Base-by-base conservation (phyloP, 2,888 invertebrate genomes). In the Phaedon cochleariae region DNA sequence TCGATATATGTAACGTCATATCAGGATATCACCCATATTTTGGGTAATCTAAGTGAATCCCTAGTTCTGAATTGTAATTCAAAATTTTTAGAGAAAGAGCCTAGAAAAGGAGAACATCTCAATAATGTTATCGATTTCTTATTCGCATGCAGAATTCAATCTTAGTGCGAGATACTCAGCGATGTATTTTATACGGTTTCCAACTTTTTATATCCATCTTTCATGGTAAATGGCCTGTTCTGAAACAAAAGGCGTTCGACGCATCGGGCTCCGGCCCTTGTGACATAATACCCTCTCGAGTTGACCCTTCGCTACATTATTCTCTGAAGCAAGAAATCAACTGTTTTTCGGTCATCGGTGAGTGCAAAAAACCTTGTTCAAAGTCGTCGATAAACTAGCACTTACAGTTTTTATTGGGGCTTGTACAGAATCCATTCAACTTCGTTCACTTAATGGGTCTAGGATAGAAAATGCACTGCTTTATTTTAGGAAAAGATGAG, bases 201-300 rank as follows among this genome's bases (percentile, higher is more conserved):
- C 41, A 41, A 41, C 1, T n/a, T 41, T 41, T 41, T 15, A 41
- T 41, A 15, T 41, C 15, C 41, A 15, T 41, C 41, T 41, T 6
- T 41, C 41, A 41, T 12, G 41, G 41, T n/a, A 15, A 41, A 41
- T 41, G 41, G 15, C 15, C 15, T 41, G 41, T 41, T 41, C 41
- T 41, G 41, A 41, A 41, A 41, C 41, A 41, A 41, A 41, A 41
- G 41, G 41, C 41, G 41, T 41, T 41, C 41, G 15, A 2, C 41
- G 41, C n/a, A 15, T 41, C 41, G 41, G 15, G 4, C 15, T n/a
- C 41, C 41, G n/a, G 6, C 41, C 41, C 41, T 41, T 15, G 41
- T 41, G 41, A 41, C 41, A 41, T 41, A 41, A 41, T 41, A 41
- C 41, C 41, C 41, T 41, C n/a, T 41, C 41, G 41, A 41, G 41